These are phyloP conservation scores for Varecia variegata DNA, from an alignment of 2,797 vertebrate species.

Conservation along the genomic window DNA sequence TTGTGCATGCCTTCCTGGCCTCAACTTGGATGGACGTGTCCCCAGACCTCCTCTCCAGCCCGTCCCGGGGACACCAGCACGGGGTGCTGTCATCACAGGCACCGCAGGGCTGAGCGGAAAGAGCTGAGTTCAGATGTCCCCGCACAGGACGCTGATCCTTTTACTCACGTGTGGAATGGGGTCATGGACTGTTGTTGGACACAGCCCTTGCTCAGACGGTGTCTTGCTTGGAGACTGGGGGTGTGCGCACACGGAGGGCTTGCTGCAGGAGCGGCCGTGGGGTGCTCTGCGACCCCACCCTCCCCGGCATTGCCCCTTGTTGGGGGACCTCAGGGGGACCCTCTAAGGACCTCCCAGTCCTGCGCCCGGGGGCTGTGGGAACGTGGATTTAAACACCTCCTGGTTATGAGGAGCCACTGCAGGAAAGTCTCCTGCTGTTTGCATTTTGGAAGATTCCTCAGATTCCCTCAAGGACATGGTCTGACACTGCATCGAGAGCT, in stretches of 20 bases:
- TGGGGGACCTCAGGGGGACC: fast-evolving
- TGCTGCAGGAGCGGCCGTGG: fast-evolving
- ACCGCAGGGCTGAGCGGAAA: neutral
- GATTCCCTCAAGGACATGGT: neutral
- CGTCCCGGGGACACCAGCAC: neutral
- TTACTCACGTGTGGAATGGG: neutral
- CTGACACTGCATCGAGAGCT: neutral
- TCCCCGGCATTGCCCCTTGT: fast-evolving
- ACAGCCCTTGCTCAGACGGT: neutral
- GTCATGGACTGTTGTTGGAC: neutral
- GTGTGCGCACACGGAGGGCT: fast-evolving
- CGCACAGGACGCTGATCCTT: too few relatives aligned
- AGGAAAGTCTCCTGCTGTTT: neutral
- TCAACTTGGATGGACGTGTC: fast-evolving
- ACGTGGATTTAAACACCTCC: fast-evolving
- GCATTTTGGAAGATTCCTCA: neutral
- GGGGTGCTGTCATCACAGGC: neutral
- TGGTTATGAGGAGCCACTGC: fast-evolving
- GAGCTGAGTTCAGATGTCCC: neutral
- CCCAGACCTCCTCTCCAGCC: fast-evolving
- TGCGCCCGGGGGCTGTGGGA: fast-evolving
- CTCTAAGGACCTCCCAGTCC: fast-evolving
- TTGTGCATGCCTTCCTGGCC: fast-evolving
- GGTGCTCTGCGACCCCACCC: neutral
- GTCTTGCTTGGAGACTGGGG: fast-evolving